Base-by-base conservation (phyloP, 2,113 vertebrate species). In the Petrocephalus microphthalmus region DNA sequence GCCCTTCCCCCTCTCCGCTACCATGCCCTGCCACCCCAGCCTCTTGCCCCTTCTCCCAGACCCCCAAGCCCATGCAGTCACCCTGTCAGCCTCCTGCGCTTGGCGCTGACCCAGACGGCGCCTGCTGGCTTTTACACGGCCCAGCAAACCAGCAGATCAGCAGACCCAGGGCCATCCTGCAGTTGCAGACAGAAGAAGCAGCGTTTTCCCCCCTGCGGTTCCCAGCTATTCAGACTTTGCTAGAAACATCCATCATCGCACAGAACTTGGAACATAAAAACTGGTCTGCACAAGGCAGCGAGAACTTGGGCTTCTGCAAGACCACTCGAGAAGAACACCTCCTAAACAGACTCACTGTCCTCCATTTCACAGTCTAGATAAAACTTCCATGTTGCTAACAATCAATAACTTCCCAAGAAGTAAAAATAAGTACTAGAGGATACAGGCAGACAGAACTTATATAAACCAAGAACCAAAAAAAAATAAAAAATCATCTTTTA, bases 221-320 rank as follows among this genome's bases (percentile, higher is more conserved):
- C 17, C 33, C 37, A 81, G 37, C 81, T n/a, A n/a, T 83, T 83
- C 60, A 67, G 60, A 22, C 45, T 78, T 42, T 47, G 20, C 81
- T 49, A 83, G 81, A 83, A 83, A 83, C 81, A 49, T 83, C 45
- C 81, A 83, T 83, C 81, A 45, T 42, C 49, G 81, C 81, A 83
- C 15, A 42, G 17, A 22, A 49, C 81, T 83, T 22, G 74, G 74
- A 81, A 10, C 74, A 81, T 49, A 83, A 45, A 83, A 83, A 83
- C 81, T 19, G 19, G 37, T 8, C 37, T 8, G 49, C 81, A 49
- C 42, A 83, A 83, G 37, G 42, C 17, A 82, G 22, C 29, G 47
- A 47, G 42, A 45, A n/a, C 22, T 45, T 19, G 22, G 37, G 37
- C 45, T 42, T 42, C 37, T 83, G 37, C 20, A 49, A 83, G 81